A percentile compares a stretch with the other conserved stretches of the same genome.
Conservation (phyloP, 2,113 vertebrate genomes). For the Gallinago media region DNA sequence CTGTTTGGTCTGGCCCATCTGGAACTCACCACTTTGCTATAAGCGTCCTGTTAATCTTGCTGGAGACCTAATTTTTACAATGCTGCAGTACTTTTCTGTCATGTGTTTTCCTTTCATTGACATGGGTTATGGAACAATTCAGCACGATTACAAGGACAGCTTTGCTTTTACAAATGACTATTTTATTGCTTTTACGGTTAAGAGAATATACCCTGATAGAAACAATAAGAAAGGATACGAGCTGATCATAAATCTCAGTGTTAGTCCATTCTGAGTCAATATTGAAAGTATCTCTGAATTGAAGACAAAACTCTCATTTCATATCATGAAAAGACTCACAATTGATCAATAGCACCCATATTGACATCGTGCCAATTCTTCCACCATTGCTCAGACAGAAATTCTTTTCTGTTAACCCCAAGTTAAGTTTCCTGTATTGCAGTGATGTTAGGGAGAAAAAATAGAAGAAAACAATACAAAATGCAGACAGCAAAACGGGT, state of each 20-base stretch:
- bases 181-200: neutral
- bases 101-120: neutral
- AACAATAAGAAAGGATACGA: neutral
- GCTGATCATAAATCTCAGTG: neutral
- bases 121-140: neutral
- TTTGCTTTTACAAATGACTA: neutral
- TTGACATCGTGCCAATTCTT: neutral
- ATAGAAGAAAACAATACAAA: neutral
- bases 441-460: rapidly evolving
- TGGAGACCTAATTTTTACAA: neutral
- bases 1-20: neutral
- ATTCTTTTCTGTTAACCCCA: neutral
- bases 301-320: neutral
- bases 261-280: neutral
- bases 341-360: neutral
- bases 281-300: neutral
- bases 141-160: neutral
- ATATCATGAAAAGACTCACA: neutral
- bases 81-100: neutral
- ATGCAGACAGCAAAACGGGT: neutral
- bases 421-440: neutral
- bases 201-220: neutral
- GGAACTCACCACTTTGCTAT: neutral
- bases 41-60: neutral
- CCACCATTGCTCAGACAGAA: neutral